phyloP scores from a whole-genome alignment of 2,888 invertebrate species.

The Carpatolechia fugitivella region DNA sequence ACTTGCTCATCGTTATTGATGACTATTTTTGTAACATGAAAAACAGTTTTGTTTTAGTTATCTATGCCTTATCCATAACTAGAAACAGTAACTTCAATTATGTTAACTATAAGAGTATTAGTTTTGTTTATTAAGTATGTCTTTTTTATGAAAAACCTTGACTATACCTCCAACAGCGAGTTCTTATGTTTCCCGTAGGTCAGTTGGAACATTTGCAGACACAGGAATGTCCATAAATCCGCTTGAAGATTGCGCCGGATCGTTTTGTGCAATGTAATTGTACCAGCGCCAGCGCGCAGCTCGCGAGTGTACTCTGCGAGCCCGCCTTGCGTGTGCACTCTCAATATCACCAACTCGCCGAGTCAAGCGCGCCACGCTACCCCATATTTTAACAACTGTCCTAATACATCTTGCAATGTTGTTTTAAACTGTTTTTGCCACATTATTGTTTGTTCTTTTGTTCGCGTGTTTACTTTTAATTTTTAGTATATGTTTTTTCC shows the following conservation, averaged over 20 bases:
- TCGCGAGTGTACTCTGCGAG: conserved; percentile 28
- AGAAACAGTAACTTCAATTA: no score
- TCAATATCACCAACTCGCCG: conserved; percentile 53
- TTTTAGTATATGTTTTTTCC: conserved; percentile 58
- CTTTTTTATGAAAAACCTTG: background rate
- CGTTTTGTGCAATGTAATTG: background rate
- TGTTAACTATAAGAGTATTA: no score
- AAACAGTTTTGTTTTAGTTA: no score
- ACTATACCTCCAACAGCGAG: conserved; percentile 3
- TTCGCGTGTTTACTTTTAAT: conserved; percentile 73
- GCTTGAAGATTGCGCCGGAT: conserved; percentile 4
- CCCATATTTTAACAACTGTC: conserved; percentile 80
- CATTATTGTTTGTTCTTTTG: conserved; percentile 70
- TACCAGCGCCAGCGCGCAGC: background rate
- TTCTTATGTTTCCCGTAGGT: conserved; percentile 6
- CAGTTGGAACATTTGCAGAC: conserved; percentile 3
- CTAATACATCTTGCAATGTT: conserved; percentile 80
- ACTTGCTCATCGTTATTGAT: no score
- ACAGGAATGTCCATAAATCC: conserved; percentile 7
- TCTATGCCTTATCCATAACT: no score
- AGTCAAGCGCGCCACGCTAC: conserved; percentile 67
- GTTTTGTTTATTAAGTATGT: no score
- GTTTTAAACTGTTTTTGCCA: conserved; percentile 77
- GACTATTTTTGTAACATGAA: no score
- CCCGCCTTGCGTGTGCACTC: conserved; percentile 66